phyloP scores from a whole-genome alignment of 2,113 vertebrate species.

The Anseranas semipalmata region DNA sequence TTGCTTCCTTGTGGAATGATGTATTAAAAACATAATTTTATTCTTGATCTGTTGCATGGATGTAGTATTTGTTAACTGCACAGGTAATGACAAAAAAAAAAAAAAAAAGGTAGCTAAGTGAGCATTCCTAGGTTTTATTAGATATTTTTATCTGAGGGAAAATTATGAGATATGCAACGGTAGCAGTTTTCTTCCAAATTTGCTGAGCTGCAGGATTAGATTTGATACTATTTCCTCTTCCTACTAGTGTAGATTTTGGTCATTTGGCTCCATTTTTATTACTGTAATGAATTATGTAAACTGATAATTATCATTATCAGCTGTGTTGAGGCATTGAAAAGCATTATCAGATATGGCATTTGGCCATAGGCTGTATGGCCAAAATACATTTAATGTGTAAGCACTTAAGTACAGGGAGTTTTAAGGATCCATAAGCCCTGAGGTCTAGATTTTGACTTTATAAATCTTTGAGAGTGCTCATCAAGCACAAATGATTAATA shows the following conservation, averaged over 20 bases:
- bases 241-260: not conserved
- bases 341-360: not conserved
- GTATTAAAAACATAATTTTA: not conserved
- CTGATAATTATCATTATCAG: not conserved
- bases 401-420: not conserved
- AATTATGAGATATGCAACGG: not conserved
- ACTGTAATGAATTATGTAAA: not conserved
- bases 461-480: not conserved
- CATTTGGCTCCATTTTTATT: not conserved
- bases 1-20: not conserved
- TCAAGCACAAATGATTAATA: not conserved
- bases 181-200: not conserved
- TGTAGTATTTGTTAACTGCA: not conserved
- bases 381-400: not conserved
- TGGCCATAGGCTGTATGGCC: not conserved
- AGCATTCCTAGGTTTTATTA: not conserved
- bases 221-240: not conserved
- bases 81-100: not conserved
- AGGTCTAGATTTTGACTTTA: not conserved
- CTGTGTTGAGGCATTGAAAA: not conserved
- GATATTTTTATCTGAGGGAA: not conserved
- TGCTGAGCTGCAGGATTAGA: not conserved
- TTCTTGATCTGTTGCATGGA: not conserved
- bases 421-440: not conserved
- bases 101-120: not conserved